Evolutionary conservation across 2,797 vertebrate genomes (phyloP), one percentile per base, ranked within the genome.

Genomic region (Muscicapa comitata): DNA sequence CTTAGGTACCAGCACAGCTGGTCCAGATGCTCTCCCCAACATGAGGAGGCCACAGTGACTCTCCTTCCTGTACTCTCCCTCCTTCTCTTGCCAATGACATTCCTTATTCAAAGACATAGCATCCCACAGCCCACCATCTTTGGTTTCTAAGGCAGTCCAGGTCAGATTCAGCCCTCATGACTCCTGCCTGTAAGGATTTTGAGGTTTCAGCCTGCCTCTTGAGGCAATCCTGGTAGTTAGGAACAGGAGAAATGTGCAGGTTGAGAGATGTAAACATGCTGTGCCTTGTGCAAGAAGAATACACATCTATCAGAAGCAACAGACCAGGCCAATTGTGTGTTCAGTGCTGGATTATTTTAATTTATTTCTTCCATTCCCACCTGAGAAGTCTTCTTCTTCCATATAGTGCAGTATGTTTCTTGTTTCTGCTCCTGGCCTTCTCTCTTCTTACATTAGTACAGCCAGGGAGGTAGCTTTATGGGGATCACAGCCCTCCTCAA

Each of bases 81-180:
- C 20, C 37, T 61, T 9, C 37, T 48, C 12, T 62, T 59, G 67
- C 23, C 28, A 66, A 2, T 0, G 1, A 2, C 17, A 6, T 65
- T 77, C 48, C 8, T 73, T 33, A 5, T 59, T 58, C 48, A 65
- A 25, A 75, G 17, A n/a, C 2, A 17, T 2, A 53, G 15, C 38
- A 65, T 18, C 28, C 18, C 71, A 11, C 35, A 78, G 28, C 3
- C 6, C 8, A 58, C 9, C 2, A 4, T 48, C 21, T 50, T 66
- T 4, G 0, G 8, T 33, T 28, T 72, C 17, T 29, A 40, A 37
- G 55, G 9, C 35, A 18, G 35, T 43, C 21, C 25, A 50, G 37
- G 35, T 16, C 17, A 83, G 40, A 33, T 31, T 53, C 35, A 75
- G 18, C 4, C 19, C n/a, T 33, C 10, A 21, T 28, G 20, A 10